Base-by-base conservation (phyloP, 1,140 invertebrate genomes). In the Ceratina australensis region DNA sequence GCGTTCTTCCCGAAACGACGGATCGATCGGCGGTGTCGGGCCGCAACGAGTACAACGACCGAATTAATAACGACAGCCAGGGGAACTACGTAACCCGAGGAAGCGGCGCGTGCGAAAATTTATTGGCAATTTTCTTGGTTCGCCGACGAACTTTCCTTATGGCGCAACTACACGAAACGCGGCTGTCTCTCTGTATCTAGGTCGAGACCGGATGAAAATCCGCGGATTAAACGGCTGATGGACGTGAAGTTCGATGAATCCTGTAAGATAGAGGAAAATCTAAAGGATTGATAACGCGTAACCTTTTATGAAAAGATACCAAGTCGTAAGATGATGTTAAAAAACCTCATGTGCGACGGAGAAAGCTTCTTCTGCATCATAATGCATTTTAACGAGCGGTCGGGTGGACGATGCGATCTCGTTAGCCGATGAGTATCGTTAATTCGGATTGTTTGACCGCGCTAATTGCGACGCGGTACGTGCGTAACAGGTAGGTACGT, bases 41-140 rank as follows among this genome's bases (percentile, higher is more conserved):
- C n/a, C n/a, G 52, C 16, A 49, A 49, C 75, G 22, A 42, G 66
- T 61, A 77, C 66, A 77, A 78, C 68, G 67, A 72, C 75, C 67
- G 76, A 78, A 72, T 77, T 69, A 77, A 76, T 76, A 77, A 68
- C 64, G 54, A 68, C 22, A 57, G 54, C 54, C 18, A 24, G 28
- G 16, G 33, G 15, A 54, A 18, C 52, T 20, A 57, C 63, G 63
- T 57, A 75, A 66, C 63, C 65, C 66, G 65, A 71, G 64, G 74
- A 63, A 72, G 67, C 75, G 56, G 57, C 56, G 59, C 75, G 59
- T 60, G 47, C 75, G 75, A 72, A 72, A 77, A 77, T 77, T 72
- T 71, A 77, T 77, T 63, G 67, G 49, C 73, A 75, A 68, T 75
- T 75, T 75, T 59, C 74, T 71, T 52, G 15, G 56, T 24, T 16